Base-by-base conservation (phyloP, 1,140 invertebrate species). In the Linepithema humile region DNA sequence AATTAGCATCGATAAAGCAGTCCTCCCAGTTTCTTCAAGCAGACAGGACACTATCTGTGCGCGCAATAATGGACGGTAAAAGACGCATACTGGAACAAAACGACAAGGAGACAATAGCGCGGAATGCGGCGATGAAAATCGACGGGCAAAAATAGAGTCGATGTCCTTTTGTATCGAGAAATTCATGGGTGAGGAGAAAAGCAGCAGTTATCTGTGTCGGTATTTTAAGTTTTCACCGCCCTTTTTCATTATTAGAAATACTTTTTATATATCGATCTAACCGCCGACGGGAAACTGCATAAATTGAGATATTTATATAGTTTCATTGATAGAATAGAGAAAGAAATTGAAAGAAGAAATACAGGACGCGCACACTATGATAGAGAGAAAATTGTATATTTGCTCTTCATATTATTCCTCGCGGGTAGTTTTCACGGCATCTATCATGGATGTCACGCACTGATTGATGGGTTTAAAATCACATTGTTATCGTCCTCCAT, bases 391-490 rank as follows among this genome's bases (percentile, higher is more conserved):
- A 77, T 77, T 38, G 32, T 65, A 65, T 38, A 17, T 77, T n/a
- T 77, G 15, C 20, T 15, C n/a, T 50, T 50, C 50, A 65, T n/a
- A 77, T 12, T 7, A 64, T 32, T 29, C 12, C 40, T 29, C 35
- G 35, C 62, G 29, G 35, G 48, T 17, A 6, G n/a, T 69, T 80
- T 17, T 35, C 48, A 69, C 32, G 9, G 35, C 57, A 75, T 75
- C 73, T 69, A 80, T 70, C 64, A 55, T 43, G 35, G 32, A 40
- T 15, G 75, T 45, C 26, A 23, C 43, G 48, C 35, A 40, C 26
- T 80, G 64, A 80, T 70, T 57, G 64, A 80, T 70, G 38, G 50
- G n/a, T 80, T 70, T 80, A 70, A 80, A 70, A 80, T 80, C 35
- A 80, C 75, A 70, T 70, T 69, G 64, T 80, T 69, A 70, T 57